Conservation (phyloP, 2,113 vertebrate genomes). For the Cyprinodon tularosa region DNA sequence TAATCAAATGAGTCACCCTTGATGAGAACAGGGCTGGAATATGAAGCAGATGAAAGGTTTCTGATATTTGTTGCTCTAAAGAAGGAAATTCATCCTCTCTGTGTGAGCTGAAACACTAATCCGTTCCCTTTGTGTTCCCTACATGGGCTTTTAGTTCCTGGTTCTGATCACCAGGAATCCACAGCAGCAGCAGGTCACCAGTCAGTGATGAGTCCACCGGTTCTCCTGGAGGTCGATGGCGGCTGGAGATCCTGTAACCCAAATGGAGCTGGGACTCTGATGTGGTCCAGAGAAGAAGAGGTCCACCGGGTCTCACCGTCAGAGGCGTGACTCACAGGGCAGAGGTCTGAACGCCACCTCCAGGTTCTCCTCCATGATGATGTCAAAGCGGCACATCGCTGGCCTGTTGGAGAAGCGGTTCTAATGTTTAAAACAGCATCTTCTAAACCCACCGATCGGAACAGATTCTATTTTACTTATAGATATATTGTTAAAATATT, state of each 20-base stretch:
- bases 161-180: neutral
- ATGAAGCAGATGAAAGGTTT: too few species aligned
- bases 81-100: too few species aligned
- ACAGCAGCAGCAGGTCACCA: neutral
- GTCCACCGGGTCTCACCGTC: neutral
- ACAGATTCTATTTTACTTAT: too few species aligned
- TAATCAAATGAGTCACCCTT: neutral
- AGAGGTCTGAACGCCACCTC: slow-evolving; percentile 83
- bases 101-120: neutral
- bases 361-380: slow-evolving; percentile 85
- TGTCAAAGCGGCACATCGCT: slow-evolving; percentile 87
- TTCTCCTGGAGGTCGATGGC: neutral
- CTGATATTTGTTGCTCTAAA: too few species aligned
- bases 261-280: neutral
- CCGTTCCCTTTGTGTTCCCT: too few species aligned
- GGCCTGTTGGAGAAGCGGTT: slow-evolving; percentile 69
- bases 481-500: too few species aligned
- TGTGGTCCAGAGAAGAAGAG: neutral
- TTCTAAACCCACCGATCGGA: neutral
- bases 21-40: too few species aligned
- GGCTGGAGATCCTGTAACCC: slow-evolving; percentile 2
- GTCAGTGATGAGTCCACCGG: neutral
- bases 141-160: neutral
- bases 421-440: neutral
- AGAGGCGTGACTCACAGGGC: slow-evolving; percentile 74